These are phyloP conservation scores for Holotrichia oblita DNA, from an alignment of 1,140 invertebrate genomes.

Conservation along the genomic window DNA sequence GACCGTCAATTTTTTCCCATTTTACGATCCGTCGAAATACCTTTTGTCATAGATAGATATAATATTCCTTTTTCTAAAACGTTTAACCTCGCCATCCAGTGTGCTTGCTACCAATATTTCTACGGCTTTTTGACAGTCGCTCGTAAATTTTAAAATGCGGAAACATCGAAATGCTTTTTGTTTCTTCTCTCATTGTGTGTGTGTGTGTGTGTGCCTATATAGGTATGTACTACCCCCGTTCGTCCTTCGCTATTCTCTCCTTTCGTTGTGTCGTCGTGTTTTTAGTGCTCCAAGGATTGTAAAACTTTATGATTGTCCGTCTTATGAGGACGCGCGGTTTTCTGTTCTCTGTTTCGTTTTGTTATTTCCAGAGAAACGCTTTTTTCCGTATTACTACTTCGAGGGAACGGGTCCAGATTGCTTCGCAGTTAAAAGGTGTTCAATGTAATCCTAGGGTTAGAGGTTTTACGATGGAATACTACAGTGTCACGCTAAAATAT, in stretches of 20 bases:
- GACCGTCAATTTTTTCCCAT: neutral
- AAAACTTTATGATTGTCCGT: neutral
- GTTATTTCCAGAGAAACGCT: too few relatives aligned
- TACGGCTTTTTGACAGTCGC: conserved; percentile 11
- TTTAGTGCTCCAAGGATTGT: conserved; percentile 12
- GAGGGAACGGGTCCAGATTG: too few relatives aligned
- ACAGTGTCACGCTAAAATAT: too few relatives aligned
- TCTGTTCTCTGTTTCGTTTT: neutral
- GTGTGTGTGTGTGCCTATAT: too few relatives aligned
- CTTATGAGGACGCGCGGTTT: neutral
- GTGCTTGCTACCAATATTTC: neutral
- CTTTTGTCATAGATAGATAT: neutral
- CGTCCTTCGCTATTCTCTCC: neutral
- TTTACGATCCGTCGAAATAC: neutral
- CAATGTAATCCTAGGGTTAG: too few relatives aligned
- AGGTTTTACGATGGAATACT: too few relatives aligned
- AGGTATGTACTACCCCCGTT: neutral
- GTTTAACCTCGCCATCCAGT: neutral
- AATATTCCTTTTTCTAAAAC: neutral
- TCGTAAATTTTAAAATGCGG: conserved; percentile 16
- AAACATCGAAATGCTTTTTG: conserved; percentile 7
- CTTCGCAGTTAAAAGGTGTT: too few relatives aligned
- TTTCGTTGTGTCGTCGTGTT: neutral
- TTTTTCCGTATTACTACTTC: neutral
- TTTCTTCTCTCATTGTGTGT: too few relatives aligned